These are phyloP conservation scores for Stichodactyla helianthus DNA, from an alignment of 64 coral and sea anemone species.

Conservation along the genomic window DNA sequence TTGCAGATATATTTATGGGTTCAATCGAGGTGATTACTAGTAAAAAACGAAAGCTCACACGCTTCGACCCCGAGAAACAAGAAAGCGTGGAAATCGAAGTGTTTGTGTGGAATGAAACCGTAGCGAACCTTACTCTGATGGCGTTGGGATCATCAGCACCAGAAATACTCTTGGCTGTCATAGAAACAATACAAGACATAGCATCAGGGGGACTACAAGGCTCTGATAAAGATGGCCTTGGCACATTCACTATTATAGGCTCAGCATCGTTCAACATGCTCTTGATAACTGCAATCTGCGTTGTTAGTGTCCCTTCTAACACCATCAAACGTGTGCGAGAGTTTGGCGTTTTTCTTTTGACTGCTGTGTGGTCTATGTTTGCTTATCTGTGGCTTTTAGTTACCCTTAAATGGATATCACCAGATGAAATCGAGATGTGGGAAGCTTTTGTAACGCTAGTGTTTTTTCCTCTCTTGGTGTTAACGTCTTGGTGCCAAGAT, in stretches of 20 bases:
- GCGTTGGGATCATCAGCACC: slow-evolving; percentile 84
- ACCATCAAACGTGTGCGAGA: slow-evolving; percentile 71
- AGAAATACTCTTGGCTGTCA: slow-evolving; percentile 78
- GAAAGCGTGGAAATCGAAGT: slow-evolving; percentile 73
- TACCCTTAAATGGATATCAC: slow-evolving; percentile 62
- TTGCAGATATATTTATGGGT: slow-evolving; percentile 92
- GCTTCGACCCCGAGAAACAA: slow-evolving; percentile 57
- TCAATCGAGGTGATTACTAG: slow-evolving; percentile 87
- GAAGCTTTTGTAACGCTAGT: slow-evolving; percentile 76
- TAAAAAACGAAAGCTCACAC: slow-evolving; percentile 66
- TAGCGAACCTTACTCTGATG: slow-evolving; percentile 89
- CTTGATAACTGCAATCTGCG: slow-evolving; percentile 80
- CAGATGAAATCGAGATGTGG: slow-evolving; percentile 75
- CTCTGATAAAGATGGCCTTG: slow-evolving; percentile 74
- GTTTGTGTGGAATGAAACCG: slow-evolving; percentile 93
- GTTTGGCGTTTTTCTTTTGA: slow-evolving; percentile 79
- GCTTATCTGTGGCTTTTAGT: slow-evolving; percentile 84
- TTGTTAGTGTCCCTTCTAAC: slow-evolving; percentile 60
- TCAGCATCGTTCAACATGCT: slow-evolving; percentile 90
- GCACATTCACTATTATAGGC: slow-evolving; percentile 81
- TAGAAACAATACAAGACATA: slow-evolving; percentile 70
- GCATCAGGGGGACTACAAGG: not conserved
- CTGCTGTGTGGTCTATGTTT: slow-evolving; percentile 81
- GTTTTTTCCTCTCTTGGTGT: slow-evolving; percentile 74
- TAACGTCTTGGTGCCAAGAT: slow-evolving; percentile 78